These are phyloP conservation scores for Athrips mouffetella DNA, from an alignment of 2,888 invertebrate species.

Conservation along the genomic window DNA sequence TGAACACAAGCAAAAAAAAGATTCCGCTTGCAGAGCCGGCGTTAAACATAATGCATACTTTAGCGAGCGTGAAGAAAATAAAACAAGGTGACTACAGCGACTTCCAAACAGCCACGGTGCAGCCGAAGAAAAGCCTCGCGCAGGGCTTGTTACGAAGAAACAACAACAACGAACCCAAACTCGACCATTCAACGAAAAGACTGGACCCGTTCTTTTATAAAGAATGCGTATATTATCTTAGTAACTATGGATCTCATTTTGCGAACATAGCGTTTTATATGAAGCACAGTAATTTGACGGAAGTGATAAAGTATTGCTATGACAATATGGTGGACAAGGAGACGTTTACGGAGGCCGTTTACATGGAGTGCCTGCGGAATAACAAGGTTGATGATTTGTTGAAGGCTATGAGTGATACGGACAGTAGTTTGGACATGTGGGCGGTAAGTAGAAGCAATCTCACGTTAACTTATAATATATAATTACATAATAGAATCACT, in stretches of 20 bases:
- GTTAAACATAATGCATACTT: slow-evolving; percentile 77
- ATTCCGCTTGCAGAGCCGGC: slow-evolving; percentile 77
- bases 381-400: slow-evolving; percentile 81
- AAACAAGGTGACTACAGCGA: slow-evolving; percentile 77
- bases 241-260: slow-evolving; percentile 86
- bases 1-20: slow-evolving; percentile 67
- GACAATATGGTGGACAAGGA: slow-evolving; percentile 83
- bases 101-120: slow-evolving; percentile 60
- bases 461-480: neutral
- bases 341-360: slow-evolving; percentile 84
- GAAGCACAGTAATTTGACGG: slow-evolving; percentile 82
- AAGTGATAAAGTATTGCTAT: slow-evolving; percentile 83
- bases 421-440: slow-evolving; percentile 83
- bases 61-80: slow-evolving; percentile 77
- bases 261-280: slow-evolving; percentile 87
- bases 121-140: slow-evolving; percentile 58
- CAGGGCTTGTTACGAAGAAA: slow-evolving; percentile 66
- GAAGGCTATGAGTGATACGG: slow-evolving; percentile 81
- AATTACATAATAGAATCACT: too few species aligned
- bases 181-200: slow-evolving; percentile 50
- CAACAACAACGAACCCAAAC: slow-evolving; percentile 58
- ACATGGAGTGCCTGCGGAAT: slow-evolving; percentile 81
- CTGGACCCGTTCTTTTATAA: slow-evolving; percentile 81
- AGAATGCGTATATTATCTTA: slow-evolving; percentile 90
- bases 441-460: slow-evolving; percentile 69